phyloP scores from a whole-genome alignment of 2,113 vertebrate species.

The Sphyrna mokarran region DNA sequence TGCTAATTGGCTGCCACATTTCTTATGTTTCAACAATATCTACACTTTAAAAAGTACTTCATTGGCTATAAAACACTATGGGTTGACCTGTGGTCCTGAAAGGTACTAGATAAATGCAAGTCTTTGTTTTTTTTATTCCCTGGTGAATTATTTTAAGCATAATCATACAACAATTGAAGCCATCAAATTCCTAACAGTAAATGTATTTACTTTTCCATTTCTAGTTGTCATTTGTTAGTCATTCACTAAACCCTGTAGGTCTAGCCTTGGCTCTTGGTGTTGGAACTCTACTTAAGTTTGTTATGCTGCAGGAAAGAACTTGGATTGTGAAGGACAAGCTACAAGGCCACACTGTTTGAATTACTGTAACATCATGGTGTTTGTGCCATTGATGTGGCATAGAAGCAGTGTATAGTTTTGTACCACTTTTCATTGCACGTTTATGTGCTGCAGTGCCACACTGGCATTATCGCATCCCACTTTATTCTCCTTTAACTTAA shows the following conservation, averaged over 20 bases:
- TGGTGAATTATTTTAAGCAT: not conserved
- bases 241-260: not conserved
- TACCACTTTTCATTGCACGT: not conserved
- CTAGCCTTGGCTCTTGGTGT: not conserved
- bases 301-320: not conserved
- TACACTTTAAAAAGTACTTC: not conserved
- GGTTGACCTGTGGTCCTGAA: not conserved
- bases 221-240: not conserved
- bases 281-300: not conserved
- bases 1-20: not conserved
- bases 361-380: not conserved
- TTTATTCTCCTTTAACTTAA: not conserved
- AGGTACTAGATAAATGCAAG: not conserved
- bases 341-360: not conserved
- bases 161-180: not conserved
- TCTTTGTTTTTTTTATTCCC: not conserved
- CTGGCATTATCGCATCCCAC: not conserved
- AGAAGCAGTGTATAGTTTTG: not conserved
- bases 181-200: not conserved
- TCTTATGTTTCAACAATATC: not conserved
- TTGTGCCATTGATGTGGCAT: not conserved
- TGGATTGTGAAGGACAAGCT: not conserved
- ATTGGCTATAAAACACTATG: not conserved
- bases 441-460: not conserved
- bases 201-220: not conserved